Base-by-base conservation (phyloP, 2,888 invertebrate genomes). In the Trachelus iudaicus region DNA sequence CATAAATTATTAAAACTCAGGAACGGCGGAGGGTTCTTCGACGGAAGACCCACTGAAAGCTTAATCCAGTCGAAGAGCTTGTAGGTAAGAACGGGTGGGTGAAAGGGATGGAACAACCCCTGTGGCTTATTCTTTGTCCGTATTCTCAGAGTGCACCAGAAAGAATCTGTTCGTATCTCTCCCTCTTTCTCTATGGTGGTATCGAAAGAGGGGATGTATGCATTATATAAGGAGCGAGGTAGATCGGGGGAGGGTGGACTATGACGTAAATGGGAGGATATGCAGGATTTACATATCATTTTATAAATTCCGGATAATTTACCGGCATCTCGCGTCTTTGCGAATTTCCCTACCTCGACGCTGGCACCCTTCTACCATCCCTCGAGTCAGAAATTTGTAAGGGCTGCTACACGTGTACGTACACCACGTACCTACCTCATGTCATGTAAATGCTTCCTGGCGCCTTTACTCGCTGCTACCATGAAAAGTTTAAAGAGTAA, bases 231-330 rank as follows among this genome's bases (percentile, higher is more conserved):
- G 73, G 73, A 33, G 35, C 69, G 69, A 73, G 69, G 71, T 69
- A 77, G 71, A 31, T 71, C 4, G 31, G 31, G 71, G 77, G 34
- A 23, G 75, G 75, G 75, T 80, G 77, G 78, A 73, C 77, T 77
- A 80, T 79, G 73, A 79, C 75, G 79, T 79, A 81, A 84, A 85
- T 81, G 81, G 83, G 79, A 83, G 82, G 84, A 88, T 87, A 86
- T 82, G 83, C 80, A 73, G 85, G 85, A 88, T 88, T 87, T 86
- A 84, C 87, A 85, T 87, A 87, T 87, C 84, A 86, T 88, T 87
- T 87, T 84, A 84, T 84, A 86, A 87, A 87, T 88, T 87, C 83
- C 81, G 79, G 82, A 85, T 83, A 84, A 84, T 81, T 81, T 84
- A 76, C 35, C 73, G 34, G 75, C 40, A 35, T n/a, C 30, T 30